phyloP scores from a whole-genome alignment of 2,797 vertebrate genomes.

The Gambelia wislizenii region DNA sequence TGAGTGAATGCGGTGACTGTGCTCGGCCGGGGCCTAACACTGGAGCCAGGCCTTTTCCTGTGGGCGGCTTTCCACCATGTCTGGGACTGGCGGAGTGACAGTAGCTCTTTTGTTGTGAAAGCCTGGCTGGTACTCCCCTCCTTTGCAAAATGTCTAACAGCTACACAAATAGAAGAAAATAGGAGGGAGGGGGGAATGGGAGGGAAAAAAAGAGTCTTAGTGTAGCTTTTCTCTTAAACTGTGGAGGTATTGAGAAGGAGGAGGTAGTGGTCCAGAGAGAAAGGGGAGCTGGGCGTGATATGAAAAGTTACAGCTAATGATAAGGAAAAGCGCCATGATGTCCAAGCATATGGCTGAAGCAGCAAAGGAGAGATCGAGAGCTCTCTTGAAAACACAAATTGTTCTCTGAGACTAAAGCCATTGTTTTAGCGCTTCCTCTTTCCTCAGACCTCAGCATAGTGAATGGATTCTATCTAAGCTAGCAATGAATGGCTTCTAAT shows the following conservation, averaged over 20 bases:
- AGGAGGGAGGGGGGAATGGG: constrained; percentile 53
- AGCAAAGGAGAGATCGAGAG: neutral
- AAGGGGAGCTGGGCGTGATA: constrained; percentile 28
- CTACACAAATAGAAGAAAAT: constrained; percentile 97
- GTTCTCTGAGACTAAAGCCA: constrained; percentile 30
- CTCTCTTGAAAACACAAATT: constrained; percentile 19
- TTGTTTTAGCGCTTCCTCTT: constrained; percentile 47
- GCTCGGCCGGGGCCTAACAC: constrained; percentile 85
- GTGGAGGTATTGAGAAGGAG: constrained; percentile 66
- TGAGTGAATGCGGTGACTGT: constrained; percentile 97
- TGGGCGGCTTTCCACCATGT: constrained; percentile 93
- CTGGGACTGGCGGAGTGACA: constrained; percentile 96
- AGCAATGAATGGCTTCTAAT: constrained; percentile 29
- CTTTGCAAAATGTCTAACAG: constrained; percentile 88
- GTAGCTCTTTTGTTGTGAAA: constrained; percentile 95
- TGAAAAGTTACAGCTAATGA: constrained; percentile 47
- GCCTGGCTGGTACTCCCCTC: constrained; percentile 84
- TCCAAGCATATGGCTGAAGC: constrained; percentile 15
- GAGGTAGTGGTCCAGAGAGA: constrained; percentile 54
- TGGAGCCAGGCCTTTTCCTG: constrained; percentile 98
- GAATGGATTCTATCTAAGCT: neutral
- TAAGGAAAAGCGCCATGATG: constrained; percentile 53
- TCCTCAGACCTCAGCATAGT: fast-evolving
- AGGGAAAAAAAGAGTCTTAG: constrained; percentile 80
- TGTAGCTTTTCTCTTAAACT: constrained; percentile 78